These are phyloP conservation scores for Sebastes kiyomatsui DNA, from an alignment of 2,797 vertebrate species.

Conservation along the genomic window DNA sequence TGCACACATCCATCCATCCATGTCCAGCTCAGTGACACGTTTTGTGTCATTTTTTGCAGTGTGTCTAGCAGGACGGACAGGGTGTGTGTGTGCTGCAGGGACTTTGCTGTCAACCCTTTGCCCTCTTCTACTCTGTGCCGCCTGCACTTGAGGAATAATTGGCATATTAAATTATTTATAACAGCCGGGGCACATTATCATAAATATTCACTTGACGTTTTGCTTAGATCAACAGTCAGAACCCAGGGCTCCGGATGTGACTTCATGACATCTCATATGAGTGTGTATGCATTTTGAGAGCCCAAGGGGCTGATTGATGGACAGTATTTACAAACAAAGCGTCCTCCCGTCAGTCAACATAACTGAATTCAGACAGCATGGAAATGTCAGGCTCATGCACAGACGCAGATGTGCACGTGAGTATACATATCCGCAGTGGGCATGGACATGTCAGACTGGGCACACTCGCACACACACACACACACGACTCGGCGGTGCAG, in stretches of 20 bases:
- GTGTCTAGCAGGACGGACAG: slow-evolving; percentile 19
- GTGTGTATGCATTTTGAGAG: slow-evolving; percentile 28
- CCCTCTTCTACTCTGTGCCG: slow-evolving; percentile 48
- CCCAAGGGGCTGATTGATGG: slow-evolving; percentile 72
- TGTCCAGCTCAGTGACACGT: neutral
- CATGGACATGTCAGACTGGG: slow-evolving; percentile 52
- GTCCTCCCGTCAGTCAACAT: slow-evolving; percentile 63
- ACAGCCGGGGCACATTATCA: slow-evolving; percentile 71
- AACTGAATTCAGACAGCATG: slow-evolving; percentile 63
- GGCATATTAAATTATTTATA: slow-evolving; percentile 77
- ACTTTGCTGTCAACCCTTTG: slow-evolving; percentile 66
- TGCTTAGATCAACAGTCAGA: slow-evolving; percentile 76
- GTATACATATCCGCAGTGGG: slow-evolving; percentile 14
- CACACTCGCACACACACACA: slow-evolving; percentile 8
- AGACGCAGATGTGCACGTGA: slow-evolving; percentile 33
- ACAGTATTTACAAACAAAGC: slow-evolving; percentile 75
- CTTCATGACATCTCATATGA: slow-evolving; percentile 38
- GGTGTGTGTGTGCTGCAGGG: slow-evolving; percentile 39
- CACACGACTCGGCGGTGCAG: neutral
- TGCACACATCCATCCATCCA: neutral
- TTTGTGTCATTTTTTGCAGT: slow-evolving; percentile 13
- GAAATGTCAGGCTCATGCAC: slow-evolving; percentile 69
- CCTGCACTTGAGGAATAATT: slow-evolving; percentile 70
- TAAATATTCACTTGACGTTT: slow-evolving; percentile 76
- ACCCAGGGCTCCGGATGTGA: slow-evolving; percentile 52